These are phyloP conservation scores for Mythimna loreyi DNA, from an alignment of 2,888 invertebrate genomes.

Conservation along the genomic window DNA sequence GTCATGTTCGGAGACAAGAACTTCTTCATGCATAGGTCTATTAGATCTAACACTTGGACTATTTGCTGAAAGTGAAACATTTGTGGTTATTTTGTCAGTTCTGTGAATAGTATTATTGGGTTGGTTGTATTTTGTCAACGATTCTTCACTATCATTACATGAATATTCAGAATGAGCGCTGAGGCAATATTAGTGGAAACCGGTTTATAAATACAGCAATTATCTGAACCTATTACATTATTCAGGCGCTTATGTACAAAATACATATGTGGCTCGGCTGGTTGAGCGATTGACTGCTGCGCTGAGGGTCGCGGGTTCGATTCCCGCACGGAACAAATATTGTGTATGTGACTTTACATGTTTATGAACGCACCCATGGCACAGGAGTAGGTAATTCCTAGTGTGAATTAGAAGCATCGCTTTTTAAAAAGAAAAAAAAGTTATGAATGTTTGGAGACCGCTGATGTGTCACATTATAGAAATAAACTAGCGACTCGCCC, in stretches of 20 bases:
- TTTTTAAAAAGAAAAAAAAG: too few relatives aligned
- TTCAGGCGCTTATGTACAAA: too few relatives aligned
- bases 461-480: background rate
- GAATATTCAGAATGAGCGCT: background rate
- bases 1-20: slow-evolving; percentile 94
- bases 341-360: too few relatives aligned
- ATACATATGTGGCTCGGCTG: too few relatives aligned
- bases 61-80: slow-evolving; percentile 85
- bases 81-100: slow-evolving; percentile 1
- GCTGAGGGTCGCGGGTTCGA: too few relatives aligned
- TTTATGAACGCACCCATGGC: too few relatives aligned
- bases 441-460: background rate
- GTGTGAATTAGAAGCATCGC: too few relatives aligned
- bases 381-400: too few relatives aligned
- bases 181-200: background rate
- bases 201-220: background rate
- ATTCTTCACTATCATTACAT: background rate
- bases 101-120: background rate
- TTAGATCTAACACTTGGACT: slow-evolving; percentile 92
- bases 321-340: too few relatives aligned
- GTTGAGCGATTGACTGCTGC: too few relatives aligned
- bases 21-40: slow-evolving; percentile 92
- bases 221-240: too few relatives aligned
- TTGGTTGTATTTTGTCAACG: background rate
- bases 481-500: too few relatives aligned